Base-by-base conservation (phyloP, 2,797 vertebrate species). In the Menidia menidia region DNA sequence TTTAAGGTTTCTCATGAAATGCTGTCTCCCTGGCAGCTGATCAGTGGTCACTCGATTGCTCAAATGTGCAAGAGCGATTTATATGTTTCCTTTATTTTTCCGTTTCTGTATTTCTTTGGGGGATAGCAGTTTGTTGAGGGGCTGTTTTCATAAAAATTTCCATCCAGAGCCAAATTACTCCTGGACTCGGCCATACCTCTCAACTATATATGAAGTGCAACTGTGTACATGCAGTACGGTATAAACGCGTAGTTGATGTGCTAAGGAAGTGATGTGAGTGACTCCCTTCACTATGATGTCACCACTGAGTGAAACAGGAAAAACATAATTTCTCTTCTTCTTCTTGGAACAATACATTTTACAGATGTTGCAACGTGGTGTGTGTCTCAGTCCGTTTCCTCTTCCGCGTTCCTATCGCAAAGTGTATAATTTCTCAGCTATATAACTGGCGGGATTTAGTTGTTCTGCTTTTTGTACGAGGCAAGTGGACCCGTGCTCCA, bases 301-400 rank as follows among this genome's bases (percentile, higher is more conserved):
- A 95, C 93, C 93, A 93, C 92, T 89, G 92, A 94, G 94, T 93
- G 92, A 87, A 93, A 91, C 92, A 92, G 94, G 93, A 94, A 94
- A 94, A 92, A 75, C 85, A 75, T 81, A 82, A 85, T 89, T 90
- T 92, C 82, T 90, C 84, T 87, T 92, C 78, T 80, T 77, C 73
- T 88, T 89, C 91, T 70, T 25, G 25, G 25, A 68, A 88, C 84
- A 71, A 75, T 68, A 87, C 81, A 82, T 91, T 90, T 86, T 90
- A 80, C 87, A 90, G 87, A 85, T 89, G 87, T 92, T 94, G 92
- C 92, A 85, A 78, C 77, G 85, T 92, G 73, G 82, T 90, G 78
- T 86, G 87, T 84, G 83, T 87, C 85, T 77, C 54, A 76, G 80
- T 90, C 77, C 85, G 79, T 90, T 89, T 83, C 84, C 87, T 75